phyloP scores from a whole-genome alignment of 1,140 invertebrate genomes.

The Drosophila ironensis region DNA sequence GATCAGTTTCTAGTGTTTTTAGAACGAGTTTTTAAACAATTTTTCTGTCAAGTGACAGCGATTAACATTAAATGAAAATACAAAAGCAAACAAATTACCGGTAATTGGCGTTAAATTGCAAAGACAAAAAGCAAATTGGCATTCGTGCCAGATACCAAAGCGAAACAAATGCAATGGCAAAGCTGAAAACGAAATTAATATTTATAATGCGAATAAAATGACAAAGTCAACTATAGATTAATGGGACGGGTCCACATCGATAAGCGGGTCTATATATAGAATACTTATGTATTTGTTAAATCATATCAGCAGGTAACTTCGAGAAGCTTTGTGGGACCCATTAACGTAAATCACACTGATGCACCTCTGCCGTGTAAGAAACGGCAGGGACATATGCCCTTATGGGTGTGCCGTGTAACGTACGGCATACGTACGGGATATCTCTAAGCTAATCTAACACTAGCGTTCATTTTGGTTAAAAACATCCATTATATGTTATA shows the following conservation, averaged over 20 bases:
- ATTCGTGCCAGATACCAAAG: slow-evolving; percentile 3
- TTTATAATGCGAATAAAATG: background rate
- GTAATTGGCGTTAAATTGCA: slow-evolving; percentile 57
- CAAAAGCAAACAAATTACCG: slow-evolving; percentile 54
- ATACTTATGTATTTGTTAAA: background rate
- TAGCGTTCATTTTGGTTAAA: too few relatives aligned
- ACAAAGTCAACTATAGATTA: slow-evolving; percentile 9
- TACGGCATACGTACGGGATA: too few relatives aligned
- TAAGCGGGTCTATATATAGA: slow-evolving; percentile 17
- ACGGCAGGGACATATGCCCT: too few relatives aligned
- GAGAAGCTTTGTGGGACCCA: background rate
- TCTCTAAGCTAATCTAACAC: too few relatives aligned
- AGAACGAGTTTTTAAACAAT: slow-evolving; percentile 4
- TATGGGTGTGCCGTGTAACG: too few relatives aligned
- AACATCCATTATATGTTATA: too few relatives aligned
- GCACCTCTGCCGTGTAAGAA: too few relatives aligned
- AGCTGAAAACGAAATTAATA: background rate
- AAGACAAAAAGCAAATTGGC: slow-evolving; percentile 41
- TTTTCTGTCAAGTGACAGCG: background rate
- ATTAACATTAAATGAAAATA: slow-evolving; percentile 58
- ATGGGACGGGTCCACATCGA: slow-evolving; percentile 3
- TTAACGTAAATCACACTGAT: too few relatives aligned
- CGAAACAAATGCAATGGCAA: background rate
- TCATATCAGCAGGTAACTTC: slow-evolving; percentile 11
- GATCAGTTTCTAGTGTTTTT: background rate